A percentile compares a stretch with the other conserved stretches of the same genome.
phyloP scores from a whole-genome alignment of 1,140 invertebrate species.

The Phthorimaea operculella region DNA sequence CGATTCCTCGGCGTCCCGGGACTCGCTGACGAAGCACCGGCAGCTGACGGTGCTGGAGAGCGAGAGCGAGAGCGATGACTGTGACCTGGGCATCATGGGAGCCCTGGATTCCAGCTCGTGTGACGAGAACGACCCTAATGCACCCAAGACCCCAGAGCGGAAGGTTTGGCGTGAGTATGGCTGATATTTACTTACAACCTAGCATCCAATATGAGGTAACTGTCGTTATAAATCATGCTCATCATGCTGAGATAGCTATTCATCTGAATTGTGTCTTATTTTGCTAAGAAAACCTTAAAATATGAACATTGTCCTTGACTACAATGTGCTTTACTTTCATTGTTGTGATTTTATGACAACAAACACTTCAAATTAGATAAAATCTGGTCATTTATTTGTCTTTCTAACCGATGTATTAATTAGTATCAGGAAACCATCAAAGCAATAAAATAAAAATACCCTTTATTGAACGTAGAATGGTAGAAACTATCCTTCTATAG shows the following conservation, averaged over 20 bases:
- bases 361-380: too few relatives aligned
- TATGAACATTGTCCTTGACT: neutral
- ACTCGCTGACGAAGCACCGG: constrained; percentile 48
- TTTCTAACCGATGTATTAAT: too few relatives aligned
- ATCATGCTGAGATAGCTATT: too few relatives aligned
- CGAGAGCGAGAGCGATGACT: constrained; percentile 57
- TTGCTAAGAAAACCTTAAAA: neutral
- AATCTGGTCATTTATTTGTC: too few relatives aligned
- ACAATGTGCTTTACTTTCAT: neutral
- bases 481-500: too few relatives aligned
- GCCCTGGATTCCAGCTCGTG: constrained; percentile 56
- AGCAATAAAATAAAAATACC: too few relatives aligned
- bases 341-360: too few relatives aligned
- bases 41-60: constrained; percentile 53
- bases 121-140: constrained; percentile 48
- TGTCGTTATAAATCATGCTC: too few relatives aligned
- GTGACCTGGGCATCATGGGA: constrained; percentile 60
- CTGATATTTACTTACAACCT: neutral
- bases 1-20: constrained; percentile 29
- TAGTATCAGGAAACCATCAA: too few relatives aligned
- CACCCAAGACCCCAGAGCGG: constrained; percentile 47
- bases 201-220: too few relatives aligned
- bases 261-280: too few relatives aligned
- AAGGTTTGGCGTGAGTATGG: constrained; percentile 50
- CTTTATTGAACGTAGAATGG: too few relatives aligned